Evolutionary conservation across 1,140 invertebrate genomes (phyloP).

Genomic region (Orchesella cincta): DNA sequence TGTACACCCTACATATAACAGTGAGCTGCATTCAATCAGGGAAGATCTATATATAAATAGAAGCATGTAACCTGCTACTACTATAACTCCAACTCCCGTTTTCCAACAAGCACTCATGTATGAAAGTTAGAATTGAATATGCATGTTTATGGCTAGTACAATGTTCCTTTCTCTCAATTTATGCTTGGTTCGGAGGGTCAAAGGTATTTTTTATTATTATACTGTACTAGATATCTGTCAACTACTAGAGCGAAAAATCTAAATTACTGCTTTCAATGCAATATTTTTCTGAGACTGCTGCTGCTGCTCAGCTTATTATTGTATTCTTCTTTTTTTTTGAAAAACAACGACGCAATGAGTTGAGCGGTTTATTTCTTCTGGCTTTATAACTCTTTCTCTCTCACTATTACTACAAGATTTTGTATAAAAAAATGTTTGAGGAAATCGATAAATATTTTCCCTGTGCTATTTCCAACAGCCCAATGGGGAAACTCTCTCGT

Average conservation of each 20-base stretch:
- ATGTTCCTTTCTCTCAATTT: not conserved
- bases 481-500: no score
- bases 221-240: conserved; percentile 22
- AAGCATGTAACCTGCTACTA: not conserved
- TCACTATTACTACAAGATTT: no score
- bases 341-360: no score
- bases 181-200: conserved; percentile 25
- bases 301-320: no score
- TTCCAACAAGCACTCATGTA: not conserved
- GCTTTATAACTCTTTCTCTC: no score
- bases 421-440: no score
- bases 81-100: no score
- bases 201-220: conserved; percentile 28
- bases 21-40: not conserved
- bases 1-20: not conserved
- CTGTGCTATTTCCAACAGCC: no score
- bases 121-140: not conserved
- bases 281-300: not conserved
- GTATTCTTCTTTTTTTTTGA: no score
- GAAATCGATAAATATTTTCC: not conserved
- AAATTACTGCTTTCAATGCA: conserved; percentile 26
- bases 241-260: conserved; percentile 22
- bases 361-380: no score
- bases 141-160: not conserved
- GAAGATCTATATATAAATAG: not conserved